Base-by-base conservation (phyloP, 1,140 invertebrate genomes). In the Sesamia nonagrioides region DNA sequence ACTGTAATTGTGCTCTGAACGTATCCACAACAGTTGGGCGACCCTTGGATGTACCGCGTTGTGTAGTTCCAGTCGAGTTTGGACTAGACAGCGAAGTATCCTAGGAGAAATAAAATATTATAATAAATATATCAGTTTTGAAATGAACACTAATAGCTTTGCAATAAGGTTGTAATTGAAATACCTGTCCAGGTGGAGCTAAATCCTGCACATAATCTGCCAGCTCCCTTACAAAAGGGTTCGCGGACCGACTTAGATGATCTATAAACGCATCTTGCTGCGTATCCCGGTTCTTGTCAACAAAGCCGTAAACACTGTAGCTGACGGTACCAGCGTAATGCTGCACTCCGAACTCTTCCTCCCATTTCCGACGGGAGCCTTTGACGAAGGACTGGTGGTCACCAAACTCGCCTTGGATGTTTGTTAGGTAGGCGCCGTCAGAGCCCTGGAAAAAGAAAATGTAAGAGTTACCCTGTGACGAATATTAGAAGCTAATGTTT, bases 191-290 rank as follows among this genome's bases (percentile, higher is more conserved):
- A 15, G 93, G 92, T 0, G 93, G 93, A 33, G 90, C 90, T 37
- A 93, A 77, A 45, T 94, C 93, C 33, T 92, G 91, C 2, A 92
- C 91, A 61, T 94, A 94, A 82, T 94, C 97, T 1, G 97, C 97
- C n/a, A 99, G 95, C 83, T 99, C 98, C 85, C 98, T 96, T 0
- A 99, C 97, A 92, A 99, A 99, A 21, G 97, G 96, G 89, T 98
- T 98, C 1, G 96, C 96, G 60, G 98, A 99, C 42, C 97, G 95
- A 15, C 97, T 97, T 96, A 99, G 97, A 82, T 98, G 97, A 90
- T 99, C 98, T 88, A 99, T 99, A 86, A 99, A 97, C 0, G 98
- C 98, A 88, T 99, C 98, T 91, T 99, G 98, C 89, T 99, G 98
- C 0, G 98, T 98, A 87, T 99, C 98, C 9, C 98, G 95, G 92